phyloP scores from a whole-genome alignment of 1,140 invertebrate genomes.

The Acyrthosiphon pisum region DNA sequence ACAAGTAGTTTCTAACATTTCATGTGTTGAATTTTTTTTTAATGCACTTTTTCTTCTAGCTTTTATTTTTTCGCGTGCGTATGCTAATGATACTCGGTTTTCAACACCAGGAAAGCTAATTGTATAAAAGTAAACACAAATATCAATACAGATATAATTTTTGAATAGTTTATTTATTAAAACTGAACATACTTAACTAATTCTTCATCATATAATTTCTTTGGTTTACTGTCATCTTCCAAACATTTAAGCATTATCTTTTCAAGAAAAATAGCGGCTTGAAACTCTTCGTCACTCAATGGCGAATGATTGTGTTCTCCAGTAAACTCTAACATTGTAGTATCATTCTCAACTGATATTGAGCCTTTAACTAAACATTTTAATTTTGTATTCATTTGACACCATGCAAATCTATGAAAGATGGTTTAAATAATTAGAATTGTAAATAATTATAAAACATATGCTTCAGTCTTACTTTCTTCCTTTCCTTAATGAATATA shows the following conservation, averaged over 20 bases:
- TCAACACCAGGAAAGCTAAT: slow-evolving; percentile 52
- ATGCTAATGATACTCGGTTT: slow-evolving; percentile 32
- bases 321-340: slow-evolving; percentile 30
- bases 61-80: slow-evolving; percentile 53
- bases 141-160: not conserved
- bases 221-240: slow-evolving; percentile 46
- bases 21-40: slow-evolving; percentile 22
- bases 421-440: not conserved
- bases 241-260: slow-evolving; percentile 46
- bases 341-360: slow-evolving; percentile 19
- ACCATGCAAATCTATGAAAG: slow-evolving; percentile 39
- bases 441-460: not conserved
- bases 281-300: slow-evolving; percentile 43
- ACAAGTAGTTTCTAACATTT: slow-evolving; percentile 17
- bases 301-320: slow-evolving; percentile 51
- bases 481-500: slow-evolving; percentile 53
- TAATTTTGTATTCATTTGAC: slow-evolving; percentile 51
- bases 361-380: slow-evolving; percentile 52
- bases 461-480: slow-evolving; percentile 36
- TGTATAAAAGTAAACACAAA: not conserved
- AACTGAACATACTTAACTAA: slow-evolving; percentile 38
- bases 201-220: slow-evolving; percentile 54
- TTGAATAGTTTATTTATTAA: not conserved
- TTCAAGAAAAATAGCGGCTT: slow-evolving; percentile 55
- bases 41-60: slow-evolving; percentile 45